Evolutionary conservation across 2,888 invertebrate species (phyloP).

Genomic region (Proisotoma minuta): DNA sequence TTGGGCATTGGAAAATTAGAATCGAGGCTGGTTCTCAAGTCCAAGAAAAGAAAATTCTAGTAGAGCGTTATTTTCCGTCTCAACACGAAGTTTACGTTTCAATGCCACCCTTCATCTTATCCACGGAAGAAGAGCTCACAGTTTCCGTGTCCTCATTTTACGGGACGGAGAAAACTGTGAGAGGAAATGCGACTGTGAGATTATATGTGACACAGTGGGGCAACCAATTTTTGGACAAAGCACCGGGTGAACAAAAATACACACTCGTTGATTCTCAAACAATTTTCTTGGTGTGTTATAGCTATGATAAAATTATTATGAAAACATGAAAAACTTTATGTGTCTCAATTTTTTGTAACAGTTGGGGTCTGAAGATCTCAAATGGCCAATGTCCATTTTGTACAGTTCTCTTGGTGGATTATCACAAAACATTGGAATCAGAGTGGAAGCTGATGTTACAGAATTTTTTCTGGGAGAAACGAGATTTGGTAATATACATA

Average conservation of each 20-base stretch:
- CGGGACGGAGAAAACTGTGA: conserved; percentile 49
- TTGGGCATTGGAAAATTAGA: conserved; percentile 51
- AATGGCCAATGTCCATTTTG: conserved; percentile 36
- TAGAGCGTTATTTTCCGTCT: conserved; percentile 52
- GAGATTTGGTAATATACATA: conserved; percentile 48
- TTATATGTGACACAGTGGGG: conserved; percentile 46
- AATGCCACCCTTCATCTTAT: conserved; percentile 50
- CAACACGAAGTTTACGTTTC: conserved; percentile 51
- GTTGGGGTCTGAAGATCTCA: conserved; percentile 38
- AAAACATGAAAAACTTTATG: neutral
- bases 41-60: conserved; percentile 50
- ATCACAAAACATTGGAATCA: conserved; percentile 28
- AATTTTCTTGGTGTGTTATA: conserved; percentile 13
- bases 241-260: conserved; percentile 8
- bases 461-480: conserved; percentile 51
- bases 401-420: conserved; percentile 31
- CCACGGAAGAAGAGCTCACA: conserved; percentile 49
- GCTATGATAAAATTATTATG: neutral
- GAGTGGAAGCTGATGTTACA: conserved; percentile 51
- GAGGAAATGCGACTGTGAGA: conserved; percentile 51
- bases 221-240: conserved; percentile 2
- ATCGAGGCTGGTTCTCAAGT: conserved; percentile 50
- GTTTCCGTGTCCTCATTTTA: conserved; percentile 49
- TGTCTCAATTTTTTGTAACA: neutral
- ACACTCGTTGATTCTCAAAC: conserved; percentile 7